Conservation (phyloP, 2,888 invertebrate genomes). For the Cryptosula pallasiana region DNA sequence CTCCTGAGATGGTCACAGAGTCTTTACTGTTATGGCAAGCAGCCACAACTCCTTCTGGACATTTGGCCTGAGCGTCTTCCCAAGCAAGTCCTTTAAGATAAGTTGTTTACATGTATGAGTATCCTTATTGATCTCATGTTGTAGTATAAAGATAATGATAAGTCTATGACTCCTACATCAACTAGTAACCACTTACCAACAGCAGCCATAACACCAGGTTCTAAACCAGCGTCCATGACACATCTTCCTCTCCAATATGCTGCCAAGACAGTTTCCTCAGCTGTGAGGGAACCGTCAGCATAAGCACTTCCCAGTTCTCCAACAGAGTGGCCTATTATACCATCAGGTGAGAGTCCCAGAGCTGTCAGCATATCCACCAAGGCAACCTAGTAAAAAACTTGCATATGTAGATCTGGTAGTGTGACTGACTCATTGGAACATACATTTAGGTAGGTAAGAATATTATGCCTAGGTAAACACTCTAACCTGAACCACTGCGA, state of each 20-base stretch:
- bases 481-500: conserved; percentile 26
- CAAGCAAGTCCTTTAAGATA: conserved; percentile 53
- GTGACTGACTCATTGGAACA: no score
- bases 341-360: conserved; percentile 76
- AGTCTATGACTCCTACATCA: no score
- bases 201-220: conserved; percentile 51
- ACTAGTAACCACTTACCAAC: conserved; percentile 48
- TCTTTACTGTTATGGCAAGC: conserved; percentile 91
- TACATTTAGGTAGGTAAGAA: no score
- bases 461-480: no score
- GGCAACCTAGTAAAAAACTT: no score
- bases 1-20: conserved; percentile 90
- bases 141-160: no score
- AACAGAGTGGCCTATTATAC: conserved; percentile 88
- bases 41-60: conserved; percentile 50
- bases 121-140: no score
- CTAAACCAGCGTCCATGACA: conserved; percentile 46
- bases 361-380: conserved; percentile 79
- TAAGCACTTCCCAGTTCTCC: conserved; percentile 93
- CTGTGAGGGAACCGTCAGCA: conserved; percentile 89
- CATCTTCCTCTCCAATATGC: conserved; percentile 75
- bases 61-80: conserved; percentile 46
- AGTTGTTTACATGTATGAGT: no score
- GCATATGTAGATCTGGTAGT: no score
- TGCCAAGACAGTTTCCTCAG: conserved; percentile 86